Conservation (phyloP, 2,888 invertebrate species). For the Cheilosia variabilis region DNA sequence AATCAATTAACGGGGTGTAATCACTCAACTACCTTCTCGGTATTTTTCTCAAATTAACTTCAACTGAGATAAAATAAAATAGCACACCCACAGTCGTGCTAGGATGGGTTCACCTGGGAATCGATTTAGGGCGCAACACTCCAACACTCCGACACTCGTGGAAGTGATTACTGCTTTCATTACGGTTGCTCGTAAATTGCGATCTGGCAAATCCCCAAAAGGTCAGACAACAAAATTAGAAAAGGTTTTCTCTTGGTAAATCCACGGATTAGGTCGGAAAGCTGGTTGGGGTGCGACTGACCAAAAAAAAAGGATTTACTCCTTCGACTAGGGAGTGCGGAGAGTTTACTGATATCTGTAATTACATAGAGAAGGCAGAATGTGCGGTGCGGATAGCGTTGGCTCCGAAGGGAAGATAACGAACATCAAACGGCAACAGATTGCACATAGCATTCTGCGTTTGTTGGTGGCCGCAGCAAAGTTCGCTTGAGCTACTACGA, state of each 20-base stretch:
- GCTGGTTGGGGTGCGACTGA: background rate
- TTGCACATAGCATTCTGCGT: slow-evolving; percentile 47
- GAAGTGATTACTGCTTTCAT: slow-evolving; percentile 60
- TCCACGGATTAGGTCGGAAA: slow-evolving; percentile 24
- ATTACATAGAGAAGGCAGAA: slow-evolving; percentile 20
- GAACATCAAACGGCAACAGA: slow-evolving; percentile 65
- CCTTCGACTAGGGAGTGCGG: background rate
- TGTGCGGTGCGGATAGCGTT: slow-evolving; percentile 1
- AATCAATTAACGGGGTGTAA: slow-evolving; percentile 54
- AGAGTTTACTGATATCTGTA: slow-evolving; percentile 29
- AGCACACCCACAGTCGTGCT: background rate
- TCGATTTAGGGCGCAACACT: slow-evolving; percentile 28
- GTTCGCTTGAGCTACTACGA: slow-evolving; percentile 12
- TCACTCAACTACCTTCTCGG: slow-evolving; percentile 31
- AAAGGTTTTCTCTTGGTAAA: slow-evolving; percentile 24
- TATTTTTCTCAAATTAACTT: slow-evolving; percentile 45
- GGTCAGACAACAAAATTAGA: slow-evolving; percentile 53
- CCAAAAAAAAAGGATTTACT: slow-evolving; percentile 32
- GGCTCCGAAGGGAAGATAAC: slow-evolving; percentile 22
- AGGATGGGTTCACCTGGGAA: slow-evolving; percentile 19
- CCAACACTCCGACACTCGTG: slow-evolving; percentile 31
- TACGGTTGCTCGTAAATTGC: slow-evolving; percentile 40
- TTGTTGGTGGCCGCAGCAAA: background rate
- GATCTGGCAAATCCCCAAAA: slow-evolving; percentile 40
- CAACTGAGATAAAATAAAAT: slow-evolving; percentile 22